These are phyloP conservation scores for Cenopis cana DNA, from an alignment of 2,888 invertebrate species.

Conservation along the genomic window DNA sequence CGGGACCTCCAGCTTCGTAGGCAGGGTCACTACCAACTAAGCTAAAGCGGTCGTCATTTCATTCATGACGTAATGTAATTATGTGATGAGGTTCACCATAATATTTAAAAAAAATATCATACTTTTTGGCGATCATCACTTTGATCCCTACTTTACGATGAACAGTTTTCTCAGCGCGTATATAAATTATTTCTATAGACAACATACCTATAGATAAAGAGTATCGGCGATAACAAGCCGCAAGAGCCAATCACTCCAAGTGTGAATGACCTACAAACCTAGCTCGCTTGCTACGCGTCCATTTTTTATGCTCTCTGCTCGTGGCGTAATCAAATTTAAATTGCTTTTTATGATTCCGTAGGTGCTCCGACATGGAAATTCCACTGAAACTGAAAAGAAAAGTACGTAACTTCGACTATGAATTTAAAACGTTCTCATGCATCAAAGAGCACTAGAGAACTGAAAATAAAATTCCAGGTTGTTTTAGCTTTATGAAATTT, in stretches of 20 bases:
- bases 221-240: neutral
- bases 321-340: conserved; percentile 33
- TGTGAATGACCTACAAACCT: neutral
- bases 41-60: no score
- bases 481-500: conserved; percentile 6
- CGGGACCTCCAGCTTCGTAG: no score
- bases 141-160: no score
- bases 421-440: conserved; percentile 31
- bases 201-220: no score
- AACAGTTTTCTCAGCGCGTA: no score
- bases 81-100: no score
- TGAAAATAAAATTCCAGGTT: conserved; percentile 4
- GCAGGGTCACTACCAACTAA: no score
- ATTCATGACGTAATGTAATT: no score
- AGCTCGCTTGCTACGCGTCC: neutral
- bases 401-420: conserved; percentile 21
- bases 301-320: conserved; percentile 2
- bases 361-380: conserved; percentile 36
- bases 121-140: no score
- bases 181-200: no score
- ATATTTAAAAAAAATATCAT: no score
- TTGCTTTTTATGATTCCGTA: conserved; percentile 36
- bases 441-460: conserved; percentile 18
- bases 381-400: conserved; percentile 29
- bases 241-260: conserved; percentile 7